A percentile compares a stretch with the other conserved stretches of the same genome.
phyloP scores from a whole-genome alignment of 2,113 vertebrate genomes.

The Clarias batrachus region DNA sequence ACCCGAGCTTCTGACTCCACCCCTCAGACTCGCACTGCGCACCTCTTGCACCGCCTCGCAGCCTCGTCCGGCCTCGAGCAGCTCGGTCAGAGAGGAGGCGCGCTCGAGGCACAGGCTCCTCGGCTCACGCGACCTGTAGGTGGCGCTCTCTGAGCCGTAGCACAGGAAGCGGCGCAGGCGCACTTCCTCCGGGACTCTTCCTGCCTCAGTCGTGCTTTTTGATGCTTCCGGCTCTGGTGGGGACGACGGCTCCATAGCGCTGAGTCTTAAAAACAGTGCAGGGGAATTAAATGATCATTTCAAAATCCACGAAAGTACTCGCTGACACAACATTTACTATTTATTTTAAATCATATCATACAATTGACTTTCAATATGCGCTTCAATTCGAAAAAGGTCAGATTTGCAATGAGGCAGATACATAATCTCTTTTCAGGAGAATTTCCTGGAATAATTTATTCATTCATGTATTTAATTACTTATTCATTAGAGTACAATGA shows the following conservation, averaged over 20 bases:
- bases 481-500: too few species aligned
- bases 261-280: neutral
- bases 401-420: too few species aligned
- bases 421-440: too few species aligned
- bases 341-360: too few species aligned
- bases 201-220: constrained; percentile 55
- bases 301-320: too few species aligned
- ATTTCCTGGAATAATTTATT: too few species aligned
- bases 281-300: too few species aligned
- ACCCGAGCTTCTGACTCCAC: constrained; percentile 71
- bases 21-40: constrained; percentile 77
- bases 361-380: too few species aligned
- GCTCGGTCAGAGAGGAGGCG: constrained; percentile 74
- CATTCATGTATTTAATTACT: too few species aligned
- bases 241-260: constrained; percentile 38
- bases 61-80: constrained; percentile 85
- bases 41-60: constrained; percentile 85
- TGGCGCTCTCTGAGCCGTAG: constrained; percentile 81
- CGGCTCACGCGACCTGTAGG: constrained; percentile 80
- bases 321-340: too few species aligned
- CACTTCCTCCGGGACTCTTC: constrained; percentile 68
- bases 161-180: constrained; percentile 86
- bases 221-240: constrained; percentile 1
- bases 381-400: too few species aligned
- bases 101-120: constrained; percentile 69